A percentile compares a stretch with the other conserved stretches of the same genome.
Evolutionary conservation across 2,113 vertebrate species (phyloP).

Genomic region (Nothocercus julius): DNA sequence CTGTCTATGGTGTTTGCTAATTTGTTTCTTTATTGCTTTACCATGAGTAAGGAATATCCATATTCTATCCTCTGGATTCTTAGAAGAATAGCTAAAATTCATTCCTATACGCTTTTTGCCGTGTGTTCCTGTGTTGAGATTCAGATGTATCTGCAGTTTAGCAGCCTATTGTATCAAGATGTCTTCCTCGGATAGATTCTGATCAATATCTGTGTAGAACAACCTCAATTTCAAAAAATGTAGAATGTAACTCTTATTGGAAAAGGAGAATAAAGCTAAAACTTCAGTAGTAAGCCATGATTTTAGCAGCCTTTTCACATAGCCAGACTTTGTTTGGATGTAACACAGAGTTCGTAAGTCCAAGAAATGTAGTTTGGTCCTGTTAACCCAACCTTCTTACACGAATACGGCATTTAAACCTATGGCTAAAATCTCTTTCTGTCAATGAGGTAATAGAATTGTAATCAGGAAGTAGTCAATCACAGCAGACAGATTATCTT

Average conservation of each 20-base stretch:
- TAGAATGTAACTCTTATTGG: neutral
- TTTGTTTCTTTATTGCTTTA: conserved; percentile 56
- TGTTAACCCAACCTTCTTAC: neutral
- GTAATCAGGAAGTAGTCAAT: neutral
- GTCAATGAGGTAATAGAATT: neutral
- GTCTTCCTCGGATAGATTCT: neutral
- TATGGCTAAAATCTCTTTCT: neutral
- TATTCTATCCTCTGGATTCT: neutral
- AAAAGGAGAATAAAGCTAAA: neutral
- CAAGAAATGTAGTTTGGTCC: neutral
- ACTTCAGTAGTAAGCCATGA: neutral
- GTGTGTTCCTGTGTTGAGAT: neutral
- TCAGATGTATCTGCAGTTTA: neutral
- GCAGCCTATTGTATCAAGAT: neutral
- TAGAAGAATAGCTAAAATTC: neutral
- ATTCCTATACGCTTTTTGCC: neutral
- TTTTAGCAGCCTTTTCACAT: neutral
- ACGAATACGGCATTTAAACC: neutral
- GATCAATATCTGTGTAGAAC: neutral
- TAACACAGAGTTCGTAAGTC: neutral
- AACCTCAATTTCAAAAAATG: neutral
- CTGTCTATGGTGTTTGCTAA: neutral
- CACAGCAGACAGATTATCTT: neutral
- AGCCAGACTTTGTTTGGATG: neutral
- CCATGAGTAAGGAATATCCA: neutral